phyloP scores from a whole-genome alignment of 1,140 invertebrate species.

The Pectinophora gossypiella region DNA sequence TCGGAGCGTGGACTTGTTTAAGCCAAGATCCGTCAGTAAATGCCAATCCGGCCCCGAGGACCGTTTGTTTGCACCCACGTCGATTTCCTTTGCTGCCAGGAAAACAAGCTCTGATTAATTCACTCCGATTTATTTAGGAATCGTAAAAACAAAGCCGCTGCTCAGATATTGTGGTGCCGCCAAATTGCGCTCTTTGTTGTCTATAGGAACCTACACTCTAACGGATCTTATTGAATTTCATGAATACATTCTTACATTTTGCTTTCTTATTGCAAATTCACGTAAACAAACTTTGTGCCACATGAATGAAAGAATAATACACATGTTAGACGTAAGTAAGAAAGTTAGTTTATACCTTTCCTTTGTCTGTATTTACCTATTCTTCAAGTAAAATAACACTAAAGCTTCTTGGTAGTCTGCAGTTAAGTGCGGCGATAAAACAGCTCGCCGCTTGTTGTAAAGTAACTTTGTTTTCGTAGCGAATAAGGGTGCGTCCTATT shows the following conservation, averaged over 20 bases:
- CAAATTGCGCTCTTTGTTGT: background rate
- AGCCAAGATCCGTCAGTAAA: conserved; percentile 24
- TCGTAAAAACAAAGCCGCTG: conserved; percentile 5
- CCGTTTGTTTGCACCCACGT: conserved; percentile 30
- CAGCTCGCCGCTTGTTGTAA: background rate
- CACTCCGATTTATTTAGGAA: conserved; percentile 31
- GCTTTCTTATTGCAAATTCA: too few species aligned
- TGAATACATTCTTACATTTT: too few species aligned
- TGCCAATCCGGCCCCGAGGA: conserved; percentile 32
- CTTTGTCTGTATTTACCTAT: background rate
- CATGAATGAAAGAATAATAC: too few species aligned
- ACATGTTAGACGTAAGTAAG: too few species aligned
- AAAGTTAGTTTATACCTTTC: too few species aligned
- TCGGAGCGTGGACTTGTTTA: background rate
- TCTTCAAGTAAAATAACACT: background rate
- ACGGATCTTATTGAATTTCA: too few species aligned
- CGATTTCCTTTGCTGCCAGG: conserved; percentile 22
- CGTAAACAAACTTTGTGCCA: too few species aligned
- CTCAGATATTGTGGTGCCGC: background rate
- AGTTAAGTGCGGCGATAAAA: conserved; percentile 3
- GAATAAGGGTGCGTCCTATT: conserved; percentile 3
- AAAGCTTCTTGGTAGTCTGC: background rate
- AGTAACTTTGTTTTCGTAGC: conserved; percentile 1
- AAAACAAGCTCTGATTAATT: conserved; percentile 52
- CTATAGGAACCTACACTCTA: too few species aligned